Percentiles rank a stretch among this genome's conserved stretches.
These are phyloP conservation scores for Columba guinea DNA, from an alignment of 2,797 vertebrate species.

Conservation along the genomic window DNA sequence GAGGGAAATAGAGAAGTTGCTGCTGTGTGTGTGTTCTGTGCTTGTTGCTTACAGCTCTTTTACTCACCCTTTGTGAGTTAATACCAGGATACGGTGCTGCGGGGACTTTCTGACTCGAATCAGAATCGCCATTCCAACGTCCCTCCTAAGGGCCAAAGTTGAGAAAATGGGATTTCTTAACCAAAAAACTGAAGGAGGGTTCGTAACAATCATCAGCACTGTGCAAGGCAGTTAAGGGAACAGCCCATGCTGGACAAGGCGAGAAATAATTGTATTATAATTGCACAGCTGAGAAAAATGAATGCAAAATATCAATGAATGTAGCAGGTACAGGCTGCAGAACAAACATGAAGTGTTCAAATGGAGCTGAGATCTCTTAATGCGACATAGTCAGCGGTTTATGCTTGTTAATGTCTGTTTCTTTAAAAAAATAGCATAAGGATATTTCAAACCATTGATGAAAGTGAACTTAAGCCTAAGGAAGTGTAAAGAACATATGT, in stretches of 20 bases:
- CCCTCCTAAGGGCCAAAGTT: fast-evolving
- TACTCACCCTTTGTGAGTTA: not conserved
- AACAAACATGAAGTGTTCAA: not conserved
- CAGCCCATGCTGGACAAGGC: not conserved
- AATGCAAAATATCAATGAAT: not conserved
- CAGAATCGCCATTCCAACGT: not conserved
- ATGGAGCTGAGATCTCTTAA: not conserved
- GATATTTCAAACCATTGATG: no score
- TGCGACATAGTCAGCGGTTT: no score
- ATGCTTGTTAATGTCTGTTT: no score
- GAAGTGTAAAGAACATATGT: no score
- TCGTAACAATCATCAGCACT: not conserved
- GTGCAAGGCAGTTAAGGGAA: not conserved
- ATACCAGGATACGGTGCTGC: not conserved
- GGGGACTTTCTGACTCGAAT: not conserved
- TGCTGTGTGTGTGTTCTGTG: not conserved
- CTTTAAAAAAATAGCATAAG: no score
- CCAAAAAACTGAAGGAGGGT: not conserved
- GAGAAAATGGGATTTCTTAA: not conserved
- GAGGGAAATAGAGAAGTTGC: not conserved
- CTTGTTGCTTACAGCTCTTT: not conserved
- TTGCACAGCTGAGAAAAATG: not conserved
- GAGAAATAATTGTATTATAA: not conserved
- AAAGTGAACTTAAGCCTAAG: no score
- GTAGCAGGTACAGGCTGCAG: not conserved